Base-by-base conservation (phyloP, 92 coral and sea anemone species). In the Zoanthus solanderi region DNA sequence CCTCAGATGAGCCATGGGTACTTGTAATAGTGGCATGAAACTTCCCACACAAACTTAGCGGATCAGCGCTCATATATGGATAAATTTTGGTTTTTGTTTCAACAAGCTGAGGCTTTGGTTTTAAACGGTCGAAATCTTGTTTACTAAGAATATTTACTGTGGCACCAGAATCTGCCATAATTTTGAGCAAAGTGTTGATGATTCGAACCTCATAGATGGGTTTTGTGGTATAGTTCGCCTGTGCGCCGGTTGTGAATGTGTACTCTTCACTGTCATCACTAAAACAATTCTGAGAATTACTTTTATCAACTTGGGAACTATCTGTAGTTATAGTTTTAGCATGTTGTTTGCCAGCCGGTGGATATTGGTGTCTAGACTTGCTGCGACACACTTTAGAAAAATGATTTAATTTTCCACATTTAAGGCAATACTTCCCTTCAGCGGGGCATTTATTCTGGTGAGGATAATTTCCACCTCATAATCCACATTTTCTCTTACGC, bases 81-180 rank as follows among this genome's bases (percentile, higher is more conserved):
- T 88, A 92, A 74, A 92, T 90, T 30, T 72, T 88, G 87, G 84
- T 87, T 10, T 63, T 84, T 1, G 90, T 92, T 16, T 85, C 76
- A 6, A 61, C 18, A 63, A 92, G 81, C 67, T 60, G 92, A 11
- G 90, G 94, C 44, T 84, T 91, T 66, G 83, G 79, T 54, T 84
- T 77, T 42, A 89, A 53, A 28, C 69, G 16, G 23, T 89, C 78
- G 42, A 88, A 92, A 77, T 88, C 94, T 71, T 71, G 67, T 13
- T 84, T 52, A 78, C 90, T 91, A 29, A 88, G 71, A 16, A 88
- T 88, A 75, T 88, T 91, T 52, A 91, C 92, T 50, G 94, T 88
- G 60, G 92, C 94, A 9, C 89, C 84, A 0, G 94, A 91, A 83
- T 88, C 87, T 23, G 91, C 94, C 89, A 91, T 87, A 63, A 91